A percentile compares a stretch with the other conserved stretches of the same genome.
phyloP scores from a whole-genome alignment of 92 coral and sea anemone species.

The Meandrina meandrites region DNA sequence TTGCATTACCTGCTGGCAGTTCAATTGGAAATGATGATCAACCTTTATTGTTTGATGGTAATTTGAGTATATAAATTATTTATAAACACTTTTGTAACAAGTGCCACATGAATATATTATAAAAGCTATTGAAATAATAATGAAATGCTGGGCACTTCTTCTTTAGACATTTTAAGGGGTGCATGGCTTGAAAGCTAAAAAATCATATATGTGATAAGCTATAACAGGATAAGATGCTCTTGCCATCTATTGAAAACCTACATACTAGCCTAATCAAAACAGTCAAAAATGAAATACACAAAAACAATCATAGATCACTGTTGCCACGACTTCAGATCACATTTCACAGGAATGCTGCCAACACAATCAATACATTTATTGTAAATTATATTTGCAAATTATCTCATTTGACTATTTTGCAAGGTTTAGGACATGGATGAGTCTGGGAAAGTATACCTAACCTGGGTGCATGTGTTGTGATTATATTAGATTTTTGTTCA shows the following conservation, averaged over 20 bases:
- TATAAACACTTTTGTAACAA: neutral
- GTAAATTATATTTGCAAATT: neutral
- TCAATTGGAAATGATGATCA: neutral
- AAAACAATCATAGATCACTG: neutral
- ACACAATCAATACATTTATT: neutral
- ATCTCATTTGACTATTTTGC: neutral
- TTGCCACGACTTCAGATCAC: slow-evolving; percentile 18
- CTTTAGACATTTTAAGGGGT: neutral
- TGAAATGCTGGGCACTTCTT: neutral
- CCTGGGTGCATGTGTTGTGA: no score
- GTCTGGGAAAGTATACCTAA: neutral
- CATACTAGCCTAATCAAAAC: neutral
- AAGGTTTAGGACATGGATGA: neutral
- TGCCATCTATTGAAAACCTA: neutral
- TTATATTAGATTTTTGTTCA: no score
- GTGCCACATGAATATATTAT: neutral
- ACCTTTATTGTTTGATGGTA: neutral
- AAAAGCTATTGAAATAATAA: neutral
- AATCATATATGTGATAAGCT: neutral
- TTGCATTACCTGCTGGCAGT: no score
- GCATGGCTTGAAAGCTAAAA: neutral
- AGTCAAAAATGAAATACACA: neutral
- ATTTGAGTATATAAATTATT: slow-evolving; percentile 6
- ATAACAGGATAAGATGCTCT: neutral
- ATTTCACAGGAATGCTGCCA: neutral